Evolutionary conservation across 2,113 vertebrate genomes (phyloP), one percentile per base, ranked within the genome.

Genomic region (Bufo gargarizans): DNA sequence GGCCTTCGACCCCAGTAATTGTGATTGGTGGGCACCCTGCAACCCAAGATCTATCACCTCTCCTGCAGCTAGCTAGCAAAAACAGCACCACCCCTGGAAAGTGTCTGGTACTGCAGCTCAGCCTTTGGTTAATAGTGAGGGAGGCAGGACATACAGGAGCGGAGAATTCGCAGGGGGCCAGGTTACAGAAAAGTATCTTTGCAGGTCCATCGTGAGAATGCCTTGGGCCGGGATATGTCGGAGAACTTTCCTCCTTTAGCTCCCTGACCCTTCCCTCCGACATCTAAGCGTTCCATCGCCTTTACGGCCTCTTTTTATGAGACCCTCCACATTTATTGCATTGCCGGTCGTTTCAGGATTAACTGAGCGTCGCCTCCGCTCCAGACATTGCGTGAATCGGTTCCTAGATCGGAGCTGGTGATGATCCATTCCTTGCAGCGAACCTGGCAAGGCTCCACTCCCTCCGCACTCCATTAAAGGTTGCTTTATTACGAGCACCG

Each of bases 401-500:
- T 11, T 11, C 61, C 53, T 61, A 45, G 43, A 11, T 33, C 56
- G 14, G 56, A 58, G 78, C 14, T 43, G 50, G 20, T 10, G 82
- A 84, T 69, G 45, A 84, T 69, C 65, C 82, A 33, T 71, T 84
- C 49, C 63, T 69, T 33, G 49, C 65, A 55, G 63, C 16, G 33
- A 71, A 49, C 33, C 33, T 63, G 43, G 80, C 45, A 49, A 12
- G 20, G 17, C 49, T 78, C 74, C 74, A 6, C 58, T 22, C 72
- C 65, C 22, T 59, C 61, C 67, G 59, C 63, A 20, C 50, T n/a
- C 4, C 77, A 58, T 82, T 82, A 49, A n/a, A 63, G 56, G 55
- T 13, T 74, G 78, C 22, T n/a, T 87, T 87, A 80, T 69, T 87
- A 69, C 49, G 22, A 33, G 63, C 63, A 56, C 16, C 7, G 50